These are phyloP conservation scores for Sebastes iracundus DNA, from an alignment of 2,797 vertebrate species.

Conservation along the genomic window DNA sequence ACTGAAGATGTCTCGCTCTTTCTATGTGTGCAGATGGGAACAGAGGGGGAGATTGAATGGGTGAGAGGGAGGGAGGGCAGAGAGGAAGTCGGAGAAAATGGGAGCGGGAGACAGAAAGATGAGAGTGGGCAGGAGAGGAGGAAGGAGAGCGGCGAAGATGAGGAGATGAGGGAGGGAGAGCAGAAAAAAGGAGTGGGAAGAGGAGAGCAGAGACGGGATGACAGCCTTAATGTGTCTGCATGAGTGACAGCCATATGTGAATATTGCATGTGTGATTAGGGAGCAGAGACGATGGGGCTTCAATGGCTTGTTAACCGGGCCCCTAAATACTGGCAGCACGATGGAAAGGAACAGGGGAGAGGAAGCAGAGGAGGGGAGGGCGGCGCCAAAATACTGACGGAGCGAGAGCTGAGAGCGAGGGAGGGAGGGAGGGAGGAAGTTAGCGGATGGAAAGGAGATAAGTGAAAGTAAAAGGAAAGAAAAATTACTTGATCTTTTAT, in stretches of 20 bases:
- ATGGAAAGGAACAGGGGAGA: constrained; percentile 21
- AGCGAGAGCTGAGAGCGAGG: constrained; percentile 6
- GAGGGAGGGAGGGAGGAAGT: not conserved
- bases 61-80: constrained; percentile 46
- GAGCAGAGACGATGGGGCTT: constrained; percentile 62
- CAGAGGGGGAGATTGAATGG: constrained; percentile 55
- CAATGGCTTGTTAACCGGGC: constrained; percentile 68
- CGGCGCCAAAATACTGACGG: constrained; percentile 15
- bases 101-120: constrained; percentile 55
- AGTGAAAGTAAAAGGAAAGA: constrained; percentile 8
- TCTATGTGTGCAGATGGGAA: constrained; percentile 63
- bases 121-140: constrained; percentile 52
- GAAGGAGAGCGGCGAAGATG: constrained; percentile 40
- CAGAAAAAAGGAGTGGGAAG: constrained; percentile 24
- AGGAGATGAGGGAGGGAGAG: constrained; percentile 36
- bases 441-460: constrained; percentile 1
- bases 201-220: constrained; percentile 44
- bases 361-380: constrained; percentile 34
- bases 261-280: constrained; percentile 73
- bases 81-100: constrained; percentile 68
- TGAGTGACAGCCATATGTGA: constrained; percentile 70
- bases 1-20: constrained; percentile 57
- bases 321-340: constrained; percentile 53
- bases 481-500: constrained; percentile 15
- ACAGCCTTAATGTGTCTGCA: constrained; percentile 52